phyloP scores from a whole-genome alignment of 2,888 invertebrate species.

The Drosophila kokeensis region DNA sequence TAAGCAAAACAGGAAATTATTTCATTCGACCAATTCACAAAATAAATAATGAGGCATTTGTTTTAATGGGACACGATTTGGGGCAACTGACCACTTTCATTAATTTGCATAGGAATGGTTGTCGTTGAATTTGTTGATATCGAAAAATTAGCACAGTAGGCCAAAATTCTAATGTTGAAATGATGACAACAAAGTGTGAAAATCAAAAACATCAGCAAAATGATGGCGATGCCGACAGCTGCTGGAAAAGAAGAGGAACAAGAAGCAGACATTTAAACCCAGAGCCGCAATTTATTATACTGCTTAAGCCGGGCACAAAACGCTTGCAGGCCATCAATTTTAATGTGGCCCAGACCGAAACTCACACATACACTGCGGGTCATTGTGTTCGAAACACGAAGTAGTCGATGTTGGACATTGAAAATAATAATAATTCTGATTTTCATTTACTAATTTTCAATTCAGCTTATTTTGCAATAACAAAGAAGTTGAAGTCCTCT shows the following conservation, averaged over 20 bases:
- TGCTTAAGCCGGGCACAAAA: constrained; percentile 40
- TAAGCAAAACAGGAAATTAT: constrained; percentile 69
- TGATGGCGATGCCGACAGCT: constrained; percentile 37
- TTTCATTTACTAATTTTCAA: not conserved
- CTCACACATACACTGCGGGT: not conserved
- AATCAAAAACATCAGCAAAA: constrained; percentile 46
- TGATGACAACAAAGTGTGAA: constrained; percentile 50
- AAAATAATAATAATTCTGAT: no score
- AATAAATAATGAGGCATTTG: constrained; percentile 57
- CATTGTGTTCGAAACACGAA: not conserved
- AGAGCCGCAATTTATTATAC: constrained; percentile 55
- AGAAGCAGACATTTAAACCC: constrained; percentile 43
- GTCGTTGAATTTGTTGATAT: not conserved
- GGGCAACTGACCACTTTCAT: constrained; percentile 3
- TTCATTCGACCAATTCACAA: constrained; percentile 31
- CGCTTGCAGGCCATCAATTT: constrained; percentile 74
- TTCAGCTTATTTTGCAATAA: accelerated
- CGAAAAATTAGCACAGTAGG: constrained; percentile 22
- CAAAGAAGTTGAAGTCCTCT: not conserved
- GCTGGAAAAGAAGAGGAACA: constrained; percentile 12
- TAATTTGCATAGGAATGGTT: constrained; percentile 38
- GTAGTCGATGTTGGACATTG: no score
- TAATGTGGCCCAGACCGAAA: constrained; percentile 62
- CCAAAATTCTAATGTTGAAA: constrained; percentile 28
- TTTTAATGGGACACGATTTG: constrained; percentile 54